Evolutionary conservation across 53 echinoderm and acorn worm genomes (phyloP).

Genomic region (Echinometra lucunter): DNA sequence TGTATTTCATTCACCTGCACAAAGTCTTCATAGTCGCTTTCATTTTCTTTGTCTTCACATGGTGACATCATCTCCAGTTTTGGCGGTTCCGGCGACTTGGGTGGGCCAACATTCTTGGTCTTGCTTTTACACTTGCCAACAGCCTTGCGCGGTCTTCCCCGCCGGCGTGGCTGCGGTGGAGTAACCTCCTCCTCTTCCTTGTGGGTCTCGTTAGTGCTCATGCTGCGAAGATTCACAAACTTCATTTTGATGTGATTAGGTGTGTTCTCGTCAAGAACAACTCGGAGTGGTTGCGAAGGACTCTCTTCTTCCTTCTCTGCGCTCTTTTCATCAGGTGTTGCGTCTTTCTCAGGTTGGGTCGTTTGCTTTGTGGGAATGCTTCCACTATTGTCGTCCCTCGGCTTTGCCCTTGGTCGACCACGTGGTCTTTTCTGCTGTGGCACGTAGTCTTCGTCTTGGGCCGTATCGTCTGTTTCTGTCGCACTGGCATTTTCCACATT

Average conservation of each 20-base stretch:
- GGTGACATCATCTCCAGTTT: conserved; percentile 57
- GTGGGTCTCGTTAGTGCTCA: not conserved
- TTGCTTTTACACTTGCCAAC: conserved; percentile 45
- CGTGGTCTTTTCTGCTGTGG: not conserved
- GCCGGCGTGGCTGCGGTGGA: not conserved
- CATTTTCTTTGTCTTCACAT: conserved; percentile 52
- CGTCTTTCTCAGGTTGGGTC: not conserved
- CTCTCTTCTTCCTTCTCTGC: not conserved
- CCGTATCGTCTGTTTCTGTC: conserved; percentile 21
- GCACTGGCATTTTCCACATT: conserved; percentile 27
- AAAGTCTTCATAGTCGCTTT: conserved; percentile 52
- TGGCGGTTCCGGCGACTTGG: conserved; percentile 54
- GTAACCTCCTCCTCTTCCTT: not conserved
- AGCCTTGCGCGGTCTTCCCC: conserved; percentile 50
- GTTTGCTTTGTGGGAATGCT: not conserved
- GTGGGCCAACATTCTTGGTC: conserved; percentile 27
- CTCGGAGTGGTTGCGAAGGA: conserved; percentile 46
- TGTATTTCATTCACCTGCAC: conserved; percentile 61
- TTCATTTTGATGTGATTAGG: conserved; percentile 65
- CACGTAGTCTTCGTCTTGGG: conserved; percentile 5
- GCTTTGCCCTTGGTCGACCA: conserved; percentile 13
- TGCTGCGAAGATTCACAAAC: conserved; percentile 40
- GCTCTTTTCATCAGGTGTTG: not conserved
- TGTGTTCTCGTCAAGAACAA: conserved; percentile 67
- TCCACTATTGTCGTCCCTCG: not conserved